A percentile compares a stretch with the other conserved stretches of the same genome.
These are phyloP conservation scores for Austrolebias charrua DNA, from an alignment of 2,797 vertebrate genomes.

Conservation along the genomic window DNA sequence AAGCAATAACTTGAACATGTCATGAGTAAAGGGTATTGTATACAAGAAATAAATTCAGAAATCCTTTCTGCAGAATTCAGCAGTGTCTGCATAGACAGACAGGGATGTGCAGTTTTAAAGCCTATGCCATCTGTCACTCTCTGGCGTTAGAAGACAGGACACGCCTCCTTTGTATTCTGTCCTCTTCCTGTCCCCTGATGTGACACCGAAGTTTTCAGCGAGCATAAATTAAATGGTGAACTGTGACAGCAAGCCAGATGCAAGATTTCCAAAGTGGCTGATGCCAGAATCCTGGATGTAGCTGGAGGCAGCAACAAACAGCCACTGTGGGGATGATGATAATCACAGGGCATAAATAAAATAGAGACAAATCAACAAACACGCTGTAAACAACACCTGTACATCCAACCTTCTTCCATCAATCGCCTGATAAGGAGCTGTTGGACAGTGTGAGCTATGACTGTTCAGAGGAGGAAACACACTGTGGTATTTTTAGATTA, in stretches of 20 bases:
- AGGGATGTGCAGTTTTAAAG: slow-evolving; percentile 25
- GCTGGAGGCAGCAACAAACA: slow-evolving; percentile 31
- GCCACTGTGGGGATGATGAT: slow-evolving; percentile 15
- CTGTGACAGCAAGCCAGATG: slow-evolving; percentile 30
- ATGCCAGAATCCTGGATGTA: slow-evolving; percentile 34
- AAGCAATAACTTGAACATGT: slow-evolving; percentile 60
- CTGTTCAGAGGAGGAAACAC: slow-evolving; percentile 55
- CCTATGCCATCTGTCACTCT: slow-evolving; percentile 27
- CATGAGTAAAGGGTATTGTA: slow-evolving; percentile 3
- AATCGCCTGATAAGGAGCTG: slow-evolving; percentile 20
- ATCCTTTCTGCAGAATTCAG: slow-evolving; percentile 12
- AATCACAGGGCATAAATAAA: slow-evolving; percentile 31
- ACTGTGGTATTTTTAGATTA: slow-evolving; percentile 56
- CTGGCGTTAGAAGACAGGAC: slow-evolving; percentile 19
- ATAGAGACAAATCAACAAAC: slow-evolving; percentile 20
- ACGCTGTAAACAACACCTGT: slow-evolving; percentile 13
- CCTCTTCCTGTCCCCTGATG: slow-evolving; percentile 25
- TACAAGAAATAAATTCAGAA: slow-evolving; percentile 8
- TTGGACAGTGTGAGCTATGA: slow-evolving; percentile 44
- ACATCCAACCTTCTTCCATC: slow-evolving; percentile 17
- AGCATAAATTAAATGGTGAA: slow-evolving; percentile 31
- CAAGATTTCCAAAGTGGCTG: slow-evolving; percentile 30
- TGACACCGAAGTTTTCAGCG: slow-evolving; percentile 48
- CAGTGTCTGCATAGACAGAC: slow-evolving; percentile 17
- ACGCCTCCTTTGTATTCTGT: slow-evolving; percentile 25